Evolutionary conservation across 2,888 invertebrate species (phyloP).

Genomic region (Cantharis flavilabris): DNA sequence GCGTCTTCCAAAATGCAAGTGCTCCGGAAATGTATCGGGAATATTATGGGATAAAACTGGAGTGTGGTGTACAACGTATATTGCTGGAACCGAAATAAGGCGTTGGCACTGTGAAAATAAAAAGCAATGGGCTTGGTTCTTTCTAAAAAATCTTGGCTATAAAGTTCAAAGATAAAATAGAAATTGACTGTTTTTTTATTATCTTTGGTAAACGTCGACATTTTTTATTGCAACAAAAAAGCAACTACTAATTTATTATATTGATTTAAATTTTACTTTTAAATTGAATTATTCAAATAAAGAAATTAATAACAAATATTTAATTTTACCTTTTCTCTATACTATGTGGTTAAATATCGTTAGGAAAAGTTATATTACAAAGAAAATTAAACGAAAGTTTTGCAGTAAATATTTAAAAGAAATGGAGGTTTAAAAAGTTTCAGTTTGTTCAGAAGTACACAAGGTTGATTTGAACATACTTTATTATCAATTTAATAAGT

Average conservation of each 20-base stretch:
- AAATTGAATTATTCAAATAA: background rate
- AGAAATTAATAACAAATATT: background rate
- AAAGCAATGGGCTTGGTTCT: constrained; percentile 20
- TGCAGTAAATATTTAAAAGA: background rate
- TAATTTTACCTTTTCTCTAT: background rate
- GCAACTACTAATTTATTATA: background rate
- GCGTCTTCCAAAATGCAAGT: constrained; percentile 31
- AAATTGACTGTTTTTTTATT: background rate
- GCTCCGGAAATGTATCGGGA: constrained; percentile 26
- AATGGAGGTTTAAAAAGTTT: background rate
- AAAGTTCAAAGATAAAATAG: constrained; percentile 1
- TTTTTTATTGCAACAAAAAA: background rate
- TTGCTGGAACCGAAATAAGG: constrained; percentile 12
- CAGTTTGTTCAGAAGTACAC: background rate
- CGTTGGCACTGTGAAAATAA: constrained; percentile 24
- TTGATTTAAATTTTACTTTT: background rate
- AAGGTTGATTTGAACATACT: background rate
- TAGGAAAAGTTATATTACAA: background rate
- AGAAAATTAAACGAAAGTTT: background rate
- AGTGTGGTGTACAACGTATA: constrained; percentile 18
- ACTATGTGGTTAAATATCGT: background rate
- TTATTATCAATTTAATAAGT: background rate
- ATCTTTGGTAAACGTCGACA: background rate
- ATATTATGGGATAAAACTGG: constrained; percentile 20
- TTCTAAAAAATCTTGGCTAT: constrained; percentile 8